These are phyloP conservation scores for Tetragonula clypearis DNA, from an alignment of 1,140 invertebrate species.

Conservation along the genomic window DNA sequence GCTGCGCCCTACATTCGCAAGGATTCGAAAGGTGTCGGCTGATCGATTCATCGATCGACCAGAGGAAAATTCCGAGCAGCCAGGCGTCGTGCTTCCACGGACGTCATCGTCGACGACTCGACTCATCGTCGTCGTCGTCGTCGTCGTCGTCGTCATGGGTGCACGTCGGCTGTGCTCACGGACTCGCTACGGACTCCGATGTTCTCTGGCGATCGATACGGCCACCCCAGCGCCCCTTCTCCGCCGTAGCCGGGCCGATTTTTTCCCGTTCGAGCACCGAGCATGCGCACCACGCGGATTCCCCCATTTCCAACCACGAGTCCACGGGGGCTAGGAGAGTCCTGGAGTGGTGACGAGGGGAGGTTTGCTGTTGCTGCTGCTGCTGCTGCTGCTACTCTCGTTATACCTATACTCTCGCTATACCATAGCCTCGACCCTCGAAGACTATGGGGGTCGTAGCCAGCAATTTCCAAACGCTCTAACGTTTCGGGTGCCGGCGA, in stretches of 20 bases:
- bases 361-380: neutral
- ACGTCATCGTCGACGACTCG: constrained; percentile 37
- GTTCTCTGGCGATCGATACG: constrained; percentile 79
- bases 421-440: constrained; percentile 58
- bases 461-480: constrained; percentile 59
- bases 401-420: constrained; percentile 70
- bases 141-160: constrained; percentile 40
- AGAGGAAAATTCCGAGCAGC: constrained; percentile 18
- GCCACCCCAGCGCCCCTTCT: constrained; percentile 58
- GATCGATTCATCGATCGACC: constrained; percentile 39
- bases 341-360: constrained; percentile 21
- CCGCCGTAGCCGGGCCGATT: constrained; percentile 76
- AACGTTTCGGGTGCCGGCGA: constrained; percentile 42
- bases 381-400: constrained; percentile 50
- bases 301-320: constrained; percentile 49
- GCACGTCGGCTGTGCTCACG: constrained; percentile 57
- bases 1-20: neutral
- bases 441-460: constrained; percentile 58
- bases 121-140: neutral
- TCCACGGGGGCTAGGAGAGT: constrained; percentile 25
- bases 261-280: constrained; percentile 76
- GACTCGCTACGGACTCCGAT: constrained; percentile 70
- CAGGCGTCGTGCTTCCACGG: neutral
- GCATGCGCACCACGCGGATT: constrained; percentile 65
- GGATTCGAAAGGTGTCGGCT: constrained; percentile 2